These are phyloP conservation scores for Spheniscus mendiculus DNA, from an alignment of 2,113 vertebrate species.

Conservation along the genomic window DNA sequence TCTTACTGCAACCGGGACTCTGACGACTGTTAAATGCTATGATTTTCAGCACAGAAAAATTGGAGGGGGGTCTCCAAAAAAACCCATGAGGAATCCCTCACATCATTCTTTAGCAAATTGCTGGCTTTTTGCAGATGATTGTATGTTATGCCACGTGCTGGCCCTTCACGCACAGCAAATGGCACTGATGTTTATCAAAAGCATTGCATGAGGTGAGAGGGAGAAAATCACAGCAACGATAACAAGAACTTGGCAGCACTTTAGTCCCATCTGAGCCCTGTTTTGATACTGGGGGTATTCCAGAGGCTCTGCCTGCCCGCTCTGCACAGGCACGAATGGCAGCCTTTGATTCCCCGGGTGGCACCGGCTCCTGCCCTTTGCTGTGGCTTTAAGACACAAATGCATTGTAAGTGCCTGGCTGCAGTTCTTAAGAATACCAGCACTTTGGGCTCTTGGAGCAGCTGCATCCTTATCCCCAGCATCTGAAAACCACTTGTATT, in stretches of 20 bases:
- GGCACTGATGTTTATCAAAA: background rate
- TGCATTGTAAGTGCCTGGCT: conserved; percentile 12
- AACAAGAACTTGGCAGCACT: background rate
- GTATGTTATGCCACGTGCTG: background rate
- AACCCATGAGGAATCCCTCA: background rate
- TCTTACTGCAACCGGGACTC: background rate
- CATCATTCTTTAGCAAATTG: background rate
- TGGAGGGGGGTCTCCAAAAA: background rate
- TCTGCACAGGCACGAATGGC: background rate
- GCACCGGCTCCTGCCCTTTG: background rate
- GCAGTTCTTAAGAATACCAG: conserved; percentile 43
- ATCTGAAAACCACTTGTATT: conserved; percentile 42
- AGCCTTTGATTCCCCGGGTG: conserved; percentile 4
- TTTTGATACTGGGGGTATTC: background rate
- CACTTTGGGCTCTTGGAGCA: background rate
- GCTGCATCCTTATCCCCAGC: conserved; percentile 41
- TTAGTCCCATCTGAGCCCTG: background rate
- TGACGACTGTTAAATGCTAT: background rate
- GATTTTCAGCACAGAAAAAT: background rate
- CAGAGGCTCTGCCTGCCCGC: background rate
- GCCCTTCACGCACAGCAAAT: background rate
- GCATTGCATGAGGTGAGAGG: background rate
- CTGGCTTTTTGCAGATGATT: background rate
- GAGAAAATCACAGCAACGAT: background rate
- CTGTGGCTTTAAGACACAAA: conserved; percentile 42